phyloP scores from a whole-genome alignment of 2,888 invertebrate species.

The Nemapogon koenigi region DNA sequence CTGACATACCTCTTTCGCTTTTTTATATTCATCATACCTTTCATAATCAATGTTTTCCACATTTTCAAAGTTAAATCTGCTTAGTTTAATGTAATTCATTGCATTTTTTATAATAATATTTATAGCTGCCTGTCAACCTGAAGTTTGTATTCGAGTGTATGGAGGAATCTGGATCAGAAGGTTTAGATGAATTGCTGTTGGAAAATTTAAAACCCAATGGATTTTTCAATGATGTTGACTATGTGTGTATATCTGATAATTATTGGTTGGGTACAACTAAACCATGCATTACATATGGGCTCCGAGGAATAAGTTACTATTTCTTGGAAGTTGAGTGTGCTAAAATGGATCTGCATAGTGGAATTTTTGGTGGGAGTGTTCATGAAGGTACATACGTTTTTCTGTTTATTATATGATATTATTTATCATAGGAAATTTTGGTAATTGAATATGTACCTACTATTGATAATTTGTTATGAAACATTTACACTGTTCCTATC shows the following conservation, averaged over 20 bases:
- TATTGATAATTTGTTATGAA: no score
- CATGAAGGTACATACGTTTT: constrained; percentile 63
- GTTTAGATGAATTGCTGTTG: constrained; percentile 85
- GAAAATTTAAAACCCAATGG: constrained; percentile 63
- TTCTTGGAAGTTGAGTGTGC: constrained; percentile 88
- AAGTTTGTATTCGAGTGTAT: constrained; percentile 97
- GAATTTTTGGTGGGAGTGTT: constrained; percentile 94
- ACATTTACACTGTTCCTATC: no score
- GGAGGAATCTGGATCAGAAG: constrained; percentile 97
- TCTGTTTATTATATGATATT: not conserved
- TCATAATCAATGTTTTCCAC: no score
- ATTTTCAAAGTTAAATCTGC: no score
- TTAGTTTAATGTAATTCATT: no score
- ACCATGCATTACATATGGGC: constrained; percentile 96
- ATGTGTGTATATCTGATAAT: constrained; percentile 97
- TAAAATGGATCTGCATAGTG: constrained; percentile 93
- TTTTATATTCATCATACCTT: no score
- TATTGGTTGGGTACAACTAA: constrained; percentile 98
- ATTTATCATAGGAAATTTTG: no score
- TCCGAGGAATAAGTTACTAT: constrained; percentile 94
- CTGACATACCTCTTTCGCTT: no score
- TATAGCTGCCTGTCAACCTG: constrained; percentile 73
- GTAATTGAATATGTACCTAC: no score
- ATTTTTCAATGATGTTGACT: constrained; percentile 87
- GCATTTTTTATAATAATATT: no score